A percentile compares a stretch with the other conserved stretches of the same genome.
phyloP scores from a whole-genome alignment of 2,888 invertebrate species.

The Drosophila borealis region DNA sequence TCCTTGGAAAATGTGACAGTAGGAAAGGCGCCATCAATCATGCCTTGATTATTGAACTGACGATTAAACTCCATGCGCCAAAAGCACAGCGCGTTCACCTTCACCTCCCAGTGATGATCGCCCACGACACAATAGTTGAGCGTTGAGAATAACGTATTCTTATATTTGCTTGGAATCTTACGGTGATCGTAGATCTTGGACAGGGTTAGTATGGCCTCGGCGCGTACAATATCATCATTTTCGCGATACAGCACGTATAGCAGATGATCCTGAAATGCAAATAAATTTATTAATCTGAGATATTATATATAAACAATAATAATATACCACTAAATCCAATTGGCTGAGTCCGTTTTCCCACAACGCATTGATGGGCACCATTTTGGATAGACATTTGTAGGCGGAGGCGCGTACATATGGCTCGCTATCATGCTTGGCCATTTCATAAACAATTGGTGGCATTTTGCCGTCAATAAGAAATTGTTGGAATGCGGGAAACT shows the following conservation, averaged over 20 bases:
- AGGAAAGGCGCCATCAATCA: conserved; percentile 93
- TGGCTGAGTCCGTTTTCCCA: conserved; percentile 88
- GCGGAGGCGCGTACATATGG: conserved; percentile 92
- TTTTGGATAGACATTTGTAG: conserved; percentile 89
- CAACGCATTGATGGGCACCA: conserved; percentile 88
- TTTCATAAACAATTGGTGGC: conserved; percentile 88
- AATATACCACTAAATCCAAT: conserved; percentile 87
- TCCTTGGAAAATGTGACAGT: conserved; percentile 92
- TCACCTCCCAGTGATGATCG: conserved; percentile 94
- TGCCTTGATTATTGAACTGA: conserved; percentile 90
- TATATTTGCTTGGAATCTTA: conserved; percentile 86
- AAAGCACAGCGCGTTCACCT: conserved; percentile 89
- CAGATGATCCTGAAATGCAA: conserved; percentile 84
- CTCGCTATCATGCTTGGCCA: conserved; percentile 89
- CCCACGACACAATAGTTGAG: conserved; percentile 89
- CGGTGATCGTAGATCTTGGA: conserved; percentile 89
- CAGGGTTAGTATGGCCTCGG: conserved; percentile 89
- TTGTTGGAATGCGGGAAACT: conserved; percentile 91
- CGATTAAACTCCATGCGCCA: conserved; percentile 90
- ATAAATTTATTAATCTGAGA: not conserved
- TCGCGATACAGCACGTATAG: conserved; percentile 88
- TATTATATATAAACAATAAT: not conserved
- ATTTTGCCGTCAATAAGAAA: conserved; percentile 89
- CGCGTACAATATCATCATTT: conserved; percentile 91
- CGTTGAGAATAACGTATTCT: conserved; percentile 87